Conservation (phyloP, 1,140 invertebrate genomes). For the Polyergus mexicanus region DNA sequence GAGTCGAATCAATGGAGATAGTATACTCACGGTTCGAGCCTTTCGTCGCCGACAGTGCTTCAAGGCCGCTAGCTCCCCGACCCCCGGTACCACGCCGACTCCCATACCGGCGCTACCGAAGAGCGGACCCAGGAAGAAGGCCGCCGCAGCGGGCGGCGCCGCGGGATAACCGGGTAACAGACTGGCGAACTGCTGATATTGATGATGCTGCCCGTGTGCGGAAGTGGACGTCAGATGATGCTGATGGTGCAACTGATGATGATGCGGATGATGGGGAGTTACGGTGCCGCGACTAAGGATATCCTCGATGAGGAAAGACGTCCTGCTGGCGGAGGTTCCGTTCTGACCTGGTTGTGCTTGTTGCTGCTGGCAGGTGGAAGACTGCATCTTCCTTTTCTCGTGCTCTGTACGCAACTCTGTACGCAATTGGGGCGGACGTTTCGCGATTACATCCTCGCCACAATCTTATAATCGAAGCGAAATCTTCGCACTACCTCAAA, state of each 20-base stretch:
- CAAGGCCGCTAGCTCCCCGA: slow-evolving; percentile 87
- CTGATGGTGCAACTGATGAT: slow-evolving; percentile 80
- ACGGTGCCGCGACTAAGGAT: slow-evolving; percentile 90
- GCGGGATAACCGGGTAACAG: slow-evolving; percentile 86
- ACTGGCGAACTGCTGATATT: slow-evolving; percentile 86
- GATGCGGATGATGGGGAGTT: slow-evolving; percentile 72
- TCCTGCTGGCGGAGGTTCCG: slow-evolving; percentile 83
- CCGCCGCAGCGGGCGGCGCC: slow-evolving; percentile 84
- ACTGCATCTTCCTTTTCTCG: slow-evolving; percentile 80
- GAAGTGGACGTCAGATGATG: slow-evolving; percentile 74
- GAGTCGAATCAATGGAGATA: neutral
- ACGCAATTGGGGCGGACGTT: slow-evolving; percentile 4
- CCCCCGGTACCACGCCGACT: slow-evolving; percentile 83
- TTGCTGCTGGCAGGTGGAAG: slow-evolving; percentile 82
- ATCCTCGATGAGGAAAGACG: slow-evolving; percentile 93
- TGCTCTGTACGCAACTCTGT: neutral
- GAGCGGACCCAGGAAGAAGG: slow-evolving; percentile 85
- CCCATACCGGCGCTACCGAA: slow-evolving; percentile 83
- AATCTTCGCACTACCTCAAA: neutral
- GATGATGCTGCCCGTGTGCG: slow-evolving; percentile 82
- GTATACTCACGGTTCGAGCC: slow-evolving; percentile 92
- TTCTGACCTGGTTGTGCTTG: slow-evolving; percentile 81
- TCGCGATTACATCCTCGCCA: slow-evolving; percentile 55
- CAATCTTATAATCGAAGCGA: no score
- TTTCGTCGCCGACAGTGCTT: slow-evolving; percentile 97